Base-by-base conservation (phyloP, 2,113 vertebrate genomes). In the Nyctereutes procyonoides region DNA sequence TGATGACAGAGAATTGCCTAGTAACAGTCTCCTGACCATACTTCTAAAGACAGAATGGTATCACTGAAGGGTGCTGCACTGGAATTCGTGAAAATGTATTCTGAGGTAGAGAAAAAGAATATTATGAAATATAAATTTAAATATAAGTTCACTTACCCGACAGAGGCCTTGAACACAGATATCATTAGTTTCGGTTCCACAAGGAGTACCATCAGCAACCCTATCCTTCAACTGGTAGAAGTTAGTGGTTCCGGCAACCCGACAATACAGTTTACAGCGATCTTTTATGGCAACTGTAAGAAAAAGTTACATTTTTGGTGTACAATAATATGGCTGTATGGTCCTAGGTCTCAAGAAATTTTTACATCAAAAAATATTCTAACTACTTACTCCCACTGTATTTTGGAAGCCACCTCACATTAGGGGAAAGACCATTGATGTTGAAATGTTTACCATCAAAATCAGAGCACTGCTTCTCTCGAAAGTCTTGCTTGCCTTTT, bases 91-190 rank as follows among this genome's bases (percentile, higher is more conserved):
- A 67, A 32, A 48, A 60, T 0, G 35, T 26, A 76, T 5, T 11
- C 43, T 53, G 65, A 92, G 81, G 38, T 9, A 74, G 15, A 65
- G 56, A 74, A 86, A 32, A 24, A 55, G 67, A 58, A n/a, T 58
- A 0, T 94, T 96, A 96, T 93, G 26, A 84, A 43, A 43, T 43
- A 43, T 43, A 43, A 43, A 7, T 43, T n/a, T 51, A 43, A 69
- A 22, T 0, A 2, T 2, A 65, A 48, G 90, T 95, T 14, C 85
- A 97, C 98, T 98, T 99, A 99, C 99, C 99, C 99, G 99, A 99
- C 99, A 99, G 74, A 99, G 99, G 98, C 99, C 99, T 99, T 99
- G 99, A 96, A 99, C 99, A 98, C 99, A 99, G 98, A 99, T 99
- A 98, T 99, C 99, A 88, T 99, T 99, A 14, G 99, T 99, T 96